Conservation (phyloP, 2,113 vertebrate genomes). For the Phaethon lepturus region DNA sequence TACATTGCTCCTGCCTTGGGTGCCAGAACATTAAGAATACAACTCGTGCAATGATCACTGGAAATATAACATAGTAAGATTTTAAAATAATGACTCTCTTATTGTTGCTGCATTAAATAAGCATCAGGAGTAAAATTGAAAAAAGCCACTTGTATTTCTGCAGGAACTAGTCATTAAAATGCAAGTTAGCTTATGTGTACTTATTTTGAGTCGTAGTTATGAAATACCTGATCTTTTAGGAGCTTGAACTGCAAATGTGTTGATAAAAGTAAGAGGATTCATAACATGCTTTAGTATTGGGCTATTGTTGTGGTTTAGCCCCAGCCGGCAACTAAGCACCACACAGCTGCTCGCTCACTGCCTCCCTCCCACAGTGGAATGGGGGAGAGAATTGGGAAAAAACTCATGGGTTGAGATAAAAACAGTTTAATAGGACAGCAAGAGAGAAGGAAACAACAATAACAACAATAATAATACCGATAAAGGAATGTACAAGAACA, state of each 20-base stretch:
- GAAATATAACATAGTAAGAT: background rate
- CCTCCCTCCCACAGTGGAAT: too few relatives aligned
- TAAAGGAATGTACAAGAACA: too few relatives aligned
- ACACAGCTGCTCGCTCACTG: too few relatives aligned
- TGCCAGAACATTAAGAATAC: background rate
- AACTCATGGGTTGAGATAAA: too few relatives aligned
- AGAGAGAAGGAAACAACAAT: too few relatives aligned
- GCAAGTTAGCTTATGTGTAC: background rate
- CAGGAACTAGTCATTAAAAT: background rate
- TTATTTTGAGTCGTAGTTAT: background rate
- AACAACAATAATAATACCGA: too few relatives aligned
- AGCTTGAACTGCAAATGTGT: background rate
- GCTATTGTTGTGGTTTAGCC: background rate
- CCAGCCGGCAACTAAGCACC: too few relatives aligned
- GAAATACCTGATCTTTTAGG: background rate
- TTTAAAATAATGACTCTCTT: background rate
- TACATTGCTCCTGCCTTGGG: background rate
- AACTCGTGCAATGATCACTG: background rate
- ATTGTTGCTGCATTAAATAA: background rate
- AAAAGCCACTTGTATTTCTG: background rate
- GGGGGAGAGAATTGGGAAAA: too few relatives aligned
- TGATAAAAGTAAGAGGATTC: background rate
- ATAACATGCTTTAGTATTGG: background rate
- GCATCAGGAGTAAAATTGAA: background rate
- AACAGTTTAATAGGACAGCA: too few relatives aligned